Evolutionary conservation across 2,888 invertebrate genomes (phyloP).

Genomic region (Caenorhabditis parvicauda): DNA sequence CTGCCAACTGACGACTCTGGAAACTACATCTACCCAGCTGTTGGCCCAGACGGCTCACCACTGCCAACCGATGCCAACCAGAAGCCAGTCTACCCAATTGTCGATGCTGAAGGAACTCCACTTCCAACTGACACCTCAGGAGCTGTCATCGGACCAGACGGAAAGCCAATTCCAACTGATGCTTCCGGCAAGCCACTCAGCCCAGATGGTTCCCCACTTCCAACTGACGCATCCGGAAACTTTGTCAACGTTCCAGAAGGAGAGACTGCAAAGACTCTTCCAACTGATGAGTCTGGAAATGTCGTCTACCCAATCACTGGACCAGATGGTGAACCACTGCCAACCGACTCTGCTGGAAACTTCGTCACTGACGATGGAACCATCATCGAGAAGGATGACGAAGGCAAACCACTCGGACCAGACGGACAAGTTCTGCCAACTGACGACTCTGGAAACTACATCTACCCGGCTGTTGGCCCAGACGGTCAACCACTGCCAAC

Average conservation of each 20-base stretch:
- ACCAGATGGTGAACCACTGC: conserved; percentile 26
- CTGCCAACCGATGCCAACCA: conserved; percentile 32
- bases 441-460: conserved; percentile 32
- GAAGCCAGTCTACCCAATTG: conserved; percentile 19
- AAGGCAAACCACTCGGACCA: conserved; percentile 25
- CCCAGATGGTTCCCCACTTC: conserved; percentile 26
- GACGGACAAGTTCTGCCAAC: conserved; percentile 30
- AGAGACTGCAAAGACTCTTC: too few species aligned
- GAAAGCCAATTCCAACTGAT: conserved; percentile 26
- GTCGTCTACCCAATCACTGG: conserved; percentile 15
- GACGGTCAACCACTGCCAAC: conserved; percentile 13
- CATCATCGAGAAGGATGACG: conserved; percentile 26
- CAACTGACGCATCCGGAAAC: conserved; percentile 19
- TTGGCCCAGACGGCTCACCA: conserved; percentile 17
- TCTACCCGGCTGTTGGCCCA: conserved; percentile 26
- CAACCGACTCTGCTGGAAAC: conserved; percentile 25
- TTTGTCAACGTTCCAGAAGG: conserved; percentile 16
- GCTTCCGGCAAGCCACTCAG: conserved; percentile 18
- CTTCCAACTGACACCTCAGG: conserved; percentile 25
- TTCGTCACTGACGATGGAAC: conserved; percentile 18
- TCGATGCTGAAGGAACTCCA: conserved; percentile 26
- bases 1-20: conserved; percentile 13
- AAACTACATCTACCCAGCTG: conserved; percentile 20
- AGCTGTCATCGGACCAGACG: conserved; percentile 29
- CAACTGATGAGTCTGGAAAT: conserved; percentile 27